These are phyloP conservation scores for Laspeyria flexula DNA, from an alignment of 2,888 invertebrate genomes.

Conservation along the genomic window DNA sequence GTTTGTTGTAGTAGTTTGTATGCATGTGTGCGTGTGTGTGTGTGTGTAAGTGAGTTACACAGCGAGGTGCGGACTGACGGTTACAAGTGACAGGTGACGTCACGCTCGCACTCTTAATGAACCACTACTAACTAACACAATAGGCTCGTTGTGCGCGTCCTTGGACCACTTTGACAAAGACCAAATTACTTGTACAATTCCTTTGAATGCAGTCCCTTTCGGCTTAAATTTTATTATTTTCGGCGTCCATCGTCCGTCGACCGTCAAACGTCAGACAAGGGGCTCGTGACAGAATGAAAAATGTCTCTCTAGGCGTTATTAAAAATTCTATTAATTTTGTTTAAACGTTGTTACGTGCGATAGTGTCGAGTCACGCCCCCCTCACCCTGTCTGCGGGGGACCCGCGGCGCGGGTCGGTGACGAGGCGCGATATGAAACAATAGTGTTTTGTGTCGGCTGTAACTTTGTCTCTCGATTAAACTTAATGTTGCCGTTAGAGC, in stretches of 20 bases:
- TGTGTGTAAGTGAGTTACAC: too few relatives aligned
- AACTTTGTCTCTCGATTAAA: slow-evolving; percentile 54
- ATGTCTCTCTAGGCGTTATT: slow-evolving; percentile 41
- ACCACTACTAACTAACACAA: neutral
- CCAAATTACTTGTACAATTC: neutral
- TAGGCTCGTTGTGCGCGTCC: slow-evolving; percentile 2
- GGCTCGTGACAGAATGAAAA: slow-evolving; percentile 36
- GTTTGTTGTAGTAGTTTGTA: too few relatives aligned
- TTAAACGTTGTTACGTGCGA: slow-evolving; percentile 51
- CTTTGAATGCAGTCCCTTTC: neutral
- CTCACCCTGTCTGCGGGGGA: neutral
- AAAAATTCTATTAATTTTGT: slow-evolving; percentile 56
- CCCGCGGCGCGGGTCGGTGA: slow-evolving; percentile 34
- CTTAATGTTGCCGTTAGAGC: slow-evolving; percentile 10
- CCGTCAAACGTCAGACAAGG: slow-evolving; percentile 9
- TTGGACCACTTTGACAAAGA: neutral
- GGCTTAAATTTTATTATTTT: neutral
- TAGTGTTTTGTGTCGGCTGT: slow-evolving; percentile 51
- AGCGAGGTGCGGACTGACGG: neutral
- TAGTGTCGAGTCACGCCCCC: slow-evolving; percentile 52
- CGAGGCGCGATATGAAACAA: slow-evolving; percentile 55
- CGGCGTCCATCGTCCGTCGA: neutral
- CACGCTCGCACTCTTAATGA: neutral
- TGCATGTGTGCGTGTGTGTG: too few relatives aligned
- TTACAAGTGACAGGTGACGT: neutral